Evolutionary conservation across 2,113 vertebrate species (phyloP), one percentile per base, ranked within the genome.

Genomic region (Cathartes aura): DNA sequence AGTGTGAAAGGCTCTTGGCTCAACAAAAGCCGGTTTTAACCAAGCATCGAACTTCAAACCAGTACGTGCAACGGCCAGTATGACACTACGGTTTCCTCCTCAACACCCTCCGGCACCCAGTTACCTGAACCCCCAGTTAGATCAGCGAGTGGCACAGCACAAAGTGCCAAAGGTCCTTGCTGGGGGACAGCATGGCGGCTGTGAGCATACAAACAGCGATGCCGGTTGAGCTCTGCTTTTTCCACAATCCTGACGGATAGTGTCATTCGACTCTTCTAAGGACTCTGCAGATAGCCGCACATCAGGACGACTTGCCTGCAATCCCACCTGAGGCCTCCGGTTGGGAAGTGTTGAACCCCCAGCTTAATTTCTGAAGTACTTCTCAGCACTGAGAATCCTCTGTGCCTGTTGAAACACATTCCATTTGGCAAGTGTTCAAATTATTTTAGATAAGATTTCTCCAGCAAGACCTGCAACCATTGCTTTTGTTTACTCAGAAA

Each of bases 121-220:
- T 30, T 29, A 6, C 4, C 34, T 2, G 48, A 5, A 11, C 12
- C 16, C 34, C 29, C 12, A 9, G 26, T 12, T 8, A 14, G 40
- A 66, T 2, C 32, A 15, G 17, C 2, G 1, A 60, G 30, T 0
- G 24, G 24, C n/a, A 47, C 11, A 1, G 1, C 30, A 42, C 30
- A 12, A 43, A 53, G 8, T 6, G 1, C 73, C 50, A 4, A 5
- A 36, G 15, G 20, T n/a, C 53, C 32, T 19, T 2, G 27, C 8
- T 36, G 24, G 38, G 55, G 47, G 23, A 6, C 3, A 1, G 23
- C 66, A 2, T 0, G 1, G 58, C 30, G 12, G 30, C 40, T 72
- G 38, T 0, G 1, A 40, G 9, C 27, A 16, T 30, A 4, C 7
- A 1, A 16, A n/a, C 13, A 23, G 7, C 60, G 24, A 3, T 0